Evolutionary conservation across 2,113 vertebrate species (phyloP).

Genomic region (Psephotus haematonotus): DNA sequence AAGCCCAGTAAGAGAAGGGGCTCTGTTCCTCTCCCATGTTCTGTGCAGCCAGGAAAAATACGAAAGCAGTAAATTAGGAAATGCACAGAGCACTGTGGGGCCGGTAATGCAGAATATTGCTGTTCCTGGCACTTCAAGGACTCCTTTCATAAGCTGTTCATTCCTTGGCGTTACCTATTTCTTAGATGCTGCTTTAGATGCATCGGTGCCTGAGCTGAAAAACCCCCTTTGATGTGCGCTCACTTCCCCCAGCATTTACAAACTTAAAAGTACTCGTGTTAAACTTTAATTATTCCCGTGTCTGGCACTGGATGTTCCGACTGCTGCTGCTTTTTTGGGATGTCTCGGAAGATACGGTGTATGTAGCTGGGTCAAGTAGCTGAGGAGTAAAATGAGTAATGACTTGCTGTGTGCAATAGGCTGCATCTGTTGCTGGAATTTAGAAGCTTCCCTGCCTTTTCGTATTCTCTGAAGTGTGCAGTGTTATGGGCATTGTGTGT

Average conservation of each 20-base stretch:
- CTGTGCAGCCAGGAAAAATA: not conserved
- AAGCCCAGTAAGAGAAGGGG: not conserved
- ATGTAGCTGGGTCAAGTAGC: slow-evolving; percentile 37
- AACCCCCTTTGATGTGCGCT: slow-evolving; percentile 28
- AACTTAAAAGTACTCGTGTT: slow-evolving; percentile 31
- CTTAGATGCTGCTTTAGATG: slow-evolving; percentile 8
- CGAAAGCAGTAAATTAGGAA: not conserved
- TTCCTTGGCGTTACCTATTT: not conserved
- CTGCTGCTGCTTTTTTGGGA: slow-evolving; percentile 53
- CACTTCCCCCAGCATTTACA: slow-evolving; percentile 16
- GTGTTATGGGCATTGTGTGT: not conserved
- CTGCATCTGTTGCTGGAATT: not conserved
- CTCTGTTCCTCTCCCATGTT: not conserved
- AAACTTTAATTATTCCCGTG: slow-evolving; percentile 54
- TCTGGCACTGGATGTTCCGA: slow-evolving; percentile 39
- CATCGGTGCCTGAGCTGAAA: not conserved
- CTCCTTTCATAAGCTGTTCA: not conserved
- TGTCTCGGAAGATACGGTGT: not conserved
- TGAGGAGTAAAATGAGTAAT: not conserved
- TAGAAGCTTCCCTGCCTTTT: not conserved
- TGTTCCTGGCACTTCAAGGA: slow-evolving; percentile 5
- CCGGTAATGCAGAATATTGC: not conserved
- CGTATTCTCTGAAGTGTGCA: not conserved
- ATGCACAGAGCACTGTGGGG: not conserved
- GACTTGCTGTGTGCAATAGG: not conserved